phyloP scores from a whole-genome alignment of 2,797 vertebrate species.

The Pogonophryne albipinna region DNA sequence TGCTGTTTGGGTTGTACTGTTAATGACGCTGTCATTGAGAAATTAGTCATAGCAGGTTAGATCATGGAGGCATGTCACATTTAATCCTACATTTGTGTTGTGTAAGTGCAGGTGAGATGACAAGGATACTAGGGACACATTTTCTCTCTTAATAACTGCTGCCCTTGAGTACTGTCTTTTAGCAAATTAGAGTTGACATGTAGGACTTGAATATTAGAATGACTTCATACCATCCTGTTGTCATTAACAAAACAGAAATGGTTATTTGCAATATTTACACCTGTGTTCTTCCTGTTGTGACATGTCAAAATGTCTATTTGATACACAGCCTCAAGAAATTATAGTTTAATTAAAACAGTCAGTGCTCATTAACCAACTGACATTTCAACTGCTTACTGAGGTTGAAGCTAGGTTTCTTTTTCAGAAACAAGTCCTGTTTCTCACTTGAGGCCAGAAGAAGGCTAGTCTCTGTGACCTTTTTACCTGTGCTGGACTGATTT shows the following conservation, averaged over 20 bases:
- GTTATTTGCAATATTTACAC: not conserved
- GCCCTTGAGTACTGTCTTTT: not conserved
- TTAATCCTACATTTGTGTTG: slow-evolving; percentile 14
- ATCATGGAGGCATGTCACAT: slow-evolving; percentile 41
- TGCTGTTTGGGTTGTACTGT: slow-evolving; percentile 16
- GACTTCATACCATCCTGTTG: slow-evolving; percentile 5
- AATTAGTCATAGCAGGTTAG: slow-evolving; percentile 45
- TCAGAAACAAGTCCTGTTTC: no score
- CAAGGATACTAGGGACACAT: not conserved
- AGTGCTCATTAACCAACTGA: not conserved
- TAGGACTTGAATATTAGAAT: not conserved
- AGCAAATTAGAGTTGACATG: not conserved
- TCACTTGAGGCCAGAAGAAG: no score
- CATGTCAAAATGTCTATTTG: not conserved
- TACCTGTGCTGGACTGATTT: no score
- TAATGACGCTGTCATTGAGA: slow-evolving; percentile 16
- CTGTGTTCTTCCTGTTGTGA: no score
- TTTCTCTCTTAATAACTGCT: slow-evolving; percentile 9
- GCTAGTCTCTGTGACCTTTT: no score
- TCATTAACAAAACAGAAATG: not conserved
- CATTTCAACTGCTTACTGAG: not conserved
- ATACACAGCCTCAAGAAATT: not conserved
- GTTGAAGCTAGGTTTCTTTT: no score
- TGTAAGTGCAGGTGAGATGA: slow-evolving; percentile 7
- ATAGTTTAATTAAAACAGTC: not conserved